Base-by-base conservation (phyloP, 2,888 invertebrate species). In the Zele albiditarsus region DNA sequence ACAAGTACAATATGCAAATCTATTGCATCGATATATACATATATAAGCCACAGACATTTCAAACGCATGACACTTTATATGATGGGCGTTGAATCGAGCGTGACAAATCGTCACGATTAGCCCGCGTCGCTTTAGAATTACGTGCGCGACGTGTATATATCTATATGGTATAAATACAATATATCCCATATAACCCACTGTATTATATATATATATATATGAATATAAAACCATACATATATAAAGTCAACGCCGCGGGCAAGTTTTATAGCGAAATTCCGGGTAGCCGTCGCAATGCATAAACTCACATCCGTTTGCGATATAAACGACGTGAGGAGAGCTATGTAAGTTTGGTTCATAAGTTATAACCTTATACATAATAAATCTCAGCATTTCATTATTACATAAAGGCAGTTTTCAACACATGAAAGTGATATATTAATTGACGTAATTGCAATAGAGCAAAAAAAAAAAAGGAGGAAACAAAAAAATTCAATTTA, bases 21-120 rank as follows among this genome's bases (percentile, higher is more conserved):
- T 65, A 31, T 12, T 57, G 68, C 71, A 71, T 38, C 62, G 46
- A 71, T 71, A 71, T 60, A 53, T 53, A 53, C n/a, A 53, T 46
- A 16, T 53, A 20, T 3, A n/a, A 16, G n/a, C 20, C 42, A 71
- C 49, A 62, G 58, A 71, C 31, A 62, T 71, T 71, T 62, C 28
- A 57, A 53, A 20, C 53, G 28, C 57, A 58, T 57, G 70, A 74
- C 70, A 76, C 74, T 70, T 53, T 53, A 53, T 53, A 73, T 77
- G 71, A 77, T 77, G 74, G 75, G 62, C 49, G 75, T 77, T 66
- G 74, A 76, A 80, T 78, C 77, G 72, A 76, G 67, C 76, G 74
- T 73, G 78, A 78, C 78, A 73, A 80, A 79, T 80, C 68, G 77
- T 74, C 68, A 33, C 78, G 75, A 79, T 79, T 78, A 79, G 70